These are phyloP conservation scores for Bufo bufo DNA, from an alignment of 2,113 vertebrate genomes.

Conservation along the genomic window DNA sequence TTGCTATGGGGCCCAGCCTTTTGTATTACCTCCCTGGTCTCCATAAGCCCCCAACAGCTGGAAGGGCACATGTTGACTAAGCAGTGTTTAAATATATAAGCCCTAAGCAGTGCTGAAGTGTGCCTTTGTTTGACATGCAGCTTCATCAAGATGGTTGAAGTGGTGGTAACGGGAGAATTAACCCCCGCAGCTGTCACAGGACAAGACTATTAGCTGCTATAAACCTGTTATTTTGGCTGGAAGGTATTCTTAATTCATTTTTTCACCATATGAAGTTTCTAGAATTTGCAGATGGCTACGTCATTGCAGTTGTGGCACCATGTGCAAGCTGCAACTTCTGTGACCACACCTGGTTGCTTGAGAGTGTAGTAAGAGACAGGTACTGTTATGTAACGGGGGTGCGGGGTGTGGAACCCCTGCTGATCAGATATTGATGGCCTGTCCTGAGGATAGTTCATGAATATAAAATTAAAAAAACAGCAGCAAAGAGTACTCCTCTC, in stretches of 20 bases:
- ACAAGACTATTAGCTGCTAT: background rate
- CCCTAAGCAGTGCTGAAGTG: background rate
- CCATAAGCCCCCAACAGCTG: conserved; percentile 11
- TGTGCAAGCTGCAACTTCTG: background rate
- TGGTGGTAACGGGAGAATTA: background rate
- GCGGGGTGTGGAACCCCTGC: no score
- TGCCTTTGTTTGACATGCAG: conserved; percentile 29
- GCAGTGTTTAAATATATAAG: background rate
- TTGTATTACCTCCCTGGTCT: background rate
- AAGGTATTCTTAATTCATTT: background rate
- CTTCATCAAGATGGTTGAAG: background rate
- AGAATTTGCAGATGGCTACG: background rate
- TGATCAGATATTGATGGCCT: no score
- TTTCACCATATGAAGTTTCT: background rate
- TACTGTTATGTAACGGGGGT: no score
- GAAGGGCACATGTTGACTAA: conserved; percentile 28
- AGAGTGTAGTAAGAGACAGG: no score
- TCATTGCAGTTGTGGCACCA: background rate
- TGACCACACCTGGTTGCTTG: background rate
- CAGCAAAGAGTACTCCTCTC: no score
- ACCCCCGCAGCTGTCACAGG: conserved; percentile 4
- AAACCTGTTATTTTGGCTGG: background rate
- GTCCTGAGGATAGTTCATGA: no score
- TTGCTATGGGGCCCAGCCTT: no score
- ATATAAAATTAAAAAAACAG: no score